phyloP scores from a whole-genome alignment of 1,140 invertebrate genomes.

The Saccostrea glomerata region DNA sequence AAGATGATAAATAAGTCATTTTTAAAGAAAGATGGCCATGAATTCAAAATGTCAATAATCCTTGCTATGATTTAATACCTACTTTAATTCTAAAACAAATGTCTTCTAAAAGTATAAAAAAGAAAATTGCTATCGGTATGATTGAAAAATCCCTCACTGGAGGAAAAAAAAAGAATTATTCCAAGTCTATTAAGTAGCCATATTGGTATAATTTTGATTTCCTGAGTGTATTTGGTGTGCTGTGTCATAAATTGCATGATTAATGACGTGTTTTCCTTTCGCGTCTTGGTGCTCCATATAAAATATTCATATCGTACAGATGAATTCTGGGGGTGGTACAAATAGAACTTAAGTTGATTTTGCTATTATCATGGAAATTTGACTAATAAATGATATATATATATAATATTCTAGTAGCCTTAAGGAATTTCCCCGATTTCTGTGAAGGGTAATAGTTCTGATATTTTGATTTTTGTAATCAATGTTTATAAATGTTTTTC shows the following conservation, averaged over 20 bases:
- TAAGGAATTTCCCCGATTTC: not conserved
- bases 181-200: not conserved
- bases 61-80: too few species aligned
- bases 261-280: not conserved
- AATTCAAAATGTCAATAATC: too few species aligned
- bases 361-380: not conserved
- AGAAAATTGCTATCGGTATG: too few species aligned
- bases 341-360: not conserved
- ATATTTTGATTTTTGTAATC: not conserved
- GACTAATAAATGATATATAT: not conserved
- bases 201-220: slow-evolving; percentile 16
- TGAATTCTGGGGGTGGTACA: not conserved
- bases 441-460: not conserved
- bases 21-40: not conserved
- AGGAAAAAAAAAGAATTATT: too few species aligned
- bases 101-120: too few species aligned
- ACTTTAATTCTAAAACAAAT: too few species aligned
- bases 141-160: too few species aligned
- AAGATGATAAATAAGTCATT: not conserved
- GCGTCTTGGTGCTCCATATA: not conserved
- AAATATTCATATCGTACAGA: slow-evolving; percentile 21
- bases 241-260: slow-evolving; percentile 1
- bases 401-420: not conserved
- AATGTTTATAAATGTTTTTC: not conserved
- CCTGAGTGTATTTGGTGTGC: not conserved